phyloP scores from a whole-genome alignment of 2,797 vertebrate species.

The Macropodus opercularis region DNA sequence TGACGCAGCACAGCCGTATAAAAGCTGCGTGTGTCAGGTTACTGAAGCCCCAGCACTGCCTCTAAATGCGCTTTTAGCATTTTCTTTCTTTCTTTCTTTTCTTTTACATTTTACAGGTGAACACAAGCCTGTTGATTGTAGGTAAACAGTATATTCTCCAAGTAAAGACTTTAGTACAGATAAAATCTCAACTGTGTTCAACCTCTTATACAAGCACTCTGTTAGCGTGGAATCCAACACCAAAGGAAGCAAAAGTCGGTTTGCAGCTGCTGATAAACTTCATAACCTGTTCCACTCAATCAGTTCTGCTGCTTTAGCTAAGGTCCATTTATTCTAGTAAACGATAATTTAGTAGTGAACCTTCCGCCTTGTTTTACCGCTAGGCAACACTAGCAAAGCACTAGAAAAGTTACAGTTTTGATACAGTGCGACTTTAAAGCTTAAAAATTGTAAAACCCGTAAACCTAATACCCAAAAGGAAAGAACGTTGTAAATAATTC shows the following conservation, averaged over 20 bases:
- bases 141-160: constrained; percentile 5
- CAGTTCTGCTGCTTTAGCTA: constrained; percentile 16
- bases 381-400: constrained; percentile 24
- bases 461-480: constrained; percentile 48
- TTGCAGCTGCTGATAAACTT: constrained; percentile 7
- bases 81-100: constrained; percentile 8
- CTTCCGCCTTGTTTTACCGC: constrained; percentile 29
- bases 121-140: constrained; percentile 1
- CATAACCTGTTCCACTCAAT: neutral
- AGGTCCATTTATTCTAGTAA: constrained; percentile 24
- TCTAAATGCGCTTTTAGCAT: constrained; percentile 2
- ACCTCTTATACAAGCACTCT: neutral
- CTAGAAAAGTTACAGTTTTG: constrained; percentile 34
- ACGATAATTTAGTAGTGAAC: constrained; percentile 19
- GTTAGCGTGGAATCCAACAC: neutral
- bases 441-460: constrained; percentile 34
- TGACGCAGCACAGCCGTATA: neutral
- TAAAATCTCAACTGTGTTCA: neutral
- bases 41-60: constrained; percentile 8
- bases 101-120: constrained; percentile 19
- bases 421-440: constrained; percentile 31
- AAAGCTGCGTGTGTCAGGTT: constrained; percentile 3
- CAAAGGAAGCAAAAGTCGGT: neutral
- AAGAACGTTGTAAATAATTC: constrained; percentile 64
- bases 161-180: constrained; percentile 22